Conservation (phyloP, 2,113 vertebrate species). For the Osmerus eperlanus region DNA sequence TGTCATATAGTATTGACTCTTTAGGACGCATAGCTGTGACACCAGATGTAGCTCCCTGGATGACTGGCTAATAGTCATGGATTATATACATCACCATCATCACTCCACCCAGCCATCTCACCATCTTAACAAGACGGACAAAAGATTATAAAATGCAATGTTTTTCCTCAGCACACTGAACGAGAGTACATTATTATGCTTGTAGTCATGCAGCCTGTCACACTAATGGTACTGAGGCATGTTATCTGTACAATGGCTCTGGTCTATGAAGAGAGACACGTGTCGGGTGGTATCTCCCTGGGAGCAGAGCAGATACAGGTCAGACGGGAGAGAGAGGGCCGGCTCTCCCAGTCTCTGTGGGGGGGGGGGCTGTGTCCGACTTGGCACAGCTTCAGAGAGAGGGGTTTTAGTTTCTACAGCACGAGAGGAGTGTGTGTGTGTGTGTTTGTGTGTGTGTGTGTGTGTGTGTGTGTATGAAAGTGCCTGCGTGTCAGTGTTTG, state of each 20-base stretch:
- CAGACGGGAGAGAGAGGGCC: too few relatives aligned
- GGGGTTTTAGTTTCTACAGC: too few relatives aligned
- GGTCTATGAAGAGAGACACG: background rate
- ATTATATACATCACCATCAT: background rate
- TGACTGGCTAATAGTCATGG: background rate
- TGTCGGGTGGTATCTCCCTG: background rate
- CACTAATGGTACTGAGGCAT: background rate
- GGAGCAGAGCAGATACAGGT: background rate
- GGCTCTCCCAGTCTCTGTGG: too few relatives aligned
- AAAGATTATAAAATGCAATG: background rate
- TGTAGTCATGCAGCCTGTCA: slow-evolving; percentile 5
- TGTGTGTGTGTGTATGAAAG: background rate
- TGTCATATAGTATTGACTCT: too few relatives aligned
- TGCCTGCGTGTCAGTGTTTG: slow-evolving; percentile 22
- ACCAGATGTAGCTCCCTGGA: background rate
- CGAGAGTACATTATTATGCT: background rate
- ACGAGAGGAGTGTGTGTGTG: background rate
- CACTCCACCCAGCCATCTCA: background rate
- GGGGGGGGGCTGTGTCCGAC: too few relatives aligned
- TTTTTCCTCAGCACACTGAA: background rate
- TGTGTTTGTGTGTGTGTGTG: slow-evolving; percentile 8
- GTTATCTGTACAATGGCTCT: background rate
- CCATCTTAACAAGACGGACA: background rate
- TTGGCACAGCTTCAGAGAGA: too few relatives aligned
- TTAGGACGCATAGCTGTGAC: background rate